phyloP scores from a whole-genome alignment of 2,113 vertebrate genomes.

The Hepsetus odoe region DNA sequence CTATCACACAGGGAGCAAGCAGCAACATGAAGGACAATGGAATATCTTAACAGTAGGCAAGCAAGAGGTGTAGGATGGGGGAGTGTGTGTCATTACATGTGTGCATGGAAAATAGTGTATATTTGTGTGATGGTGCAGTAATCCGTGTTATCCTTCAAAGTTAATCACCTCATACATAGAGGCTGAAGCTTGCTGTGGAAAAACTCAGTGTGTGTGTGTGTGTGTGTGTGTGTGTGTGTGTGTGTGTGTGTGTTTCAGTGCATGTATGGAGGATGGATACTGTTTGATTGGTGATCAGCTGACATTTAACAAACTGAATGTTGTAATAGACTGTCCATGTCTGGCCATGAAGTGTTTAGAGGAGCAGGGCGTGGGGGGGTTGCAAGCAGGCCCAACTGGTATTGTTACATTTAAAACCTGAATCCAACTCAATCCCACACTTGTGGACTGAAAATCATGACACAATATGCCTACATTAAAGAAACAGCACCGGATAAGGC shows the following conservation, averaged over 20 bases:
- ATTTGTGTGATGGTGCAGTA: conserved; percentile 26
- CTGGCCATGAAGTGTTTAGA: too few species aligned
- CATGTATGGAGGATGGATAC: too few species aligned
- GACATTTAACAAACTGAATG: too few species aligned
- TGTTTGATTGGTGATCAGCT: background rate
- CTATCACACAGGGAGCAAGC: conserved; percentile 35
- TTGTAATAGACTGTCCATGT: too few species aligned
- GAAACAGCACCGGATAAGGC: too few species aligned
- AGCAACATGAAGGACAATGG: conserved; percentile 39
- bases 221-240: conserved; percentile 27
- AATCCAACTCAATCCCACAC: too few species aligned
- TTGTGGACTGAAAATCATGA: too few species aligned
- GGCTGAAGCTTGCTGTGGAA: conserved; percentile 29
- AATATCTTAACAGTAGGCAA: conserved; percentile 19
- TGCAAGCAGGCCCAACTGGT: too few species aligned
- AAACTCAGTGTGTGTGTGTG: conserved; percentile 47
- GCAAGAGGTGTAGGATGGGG: background rate
- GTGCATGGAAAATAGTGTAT: conserved; percentile 11
- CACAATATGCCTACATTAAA: too few species aligned
- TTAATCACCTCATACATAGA: conserved; percentile 43
- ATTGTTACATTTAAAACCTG: too few species aligned
- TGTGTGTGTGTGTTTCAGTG: conserved; percentile 32
- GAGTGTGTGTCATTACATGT: conserved; percentile 14
- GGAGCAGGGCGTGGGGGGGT: too few species aligned
- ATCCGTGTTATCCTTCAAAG: conserved; percentile 41